Evolutionary conservation across 2,888 invertebrate species (phyloP), one percentile per base, ranked within the genome.

Genomic region (Drosophila vallismaia): DNA sequence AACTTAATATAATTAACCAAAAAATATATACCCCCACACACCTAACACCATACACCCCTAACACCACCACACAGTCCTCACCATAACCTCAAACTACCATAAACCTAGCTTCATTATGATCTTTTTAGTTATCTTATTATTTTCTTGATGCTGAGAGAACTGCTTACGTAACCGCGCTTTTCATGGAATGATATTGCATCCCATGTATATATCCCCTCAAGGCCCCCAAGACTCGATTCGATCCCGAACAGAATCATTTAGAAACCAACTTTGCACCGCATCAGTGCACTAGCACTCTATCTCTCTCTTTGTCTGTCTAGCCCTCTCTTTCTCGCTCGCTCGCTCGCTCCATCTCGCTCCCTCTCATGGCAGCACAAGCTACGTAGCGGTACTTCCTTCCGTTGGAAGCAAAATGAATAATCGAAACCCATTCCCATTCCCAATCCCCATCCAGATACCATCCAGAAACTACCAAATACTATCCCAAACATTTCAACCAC

Each of bases 321-420:
- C 33, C 36, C 36, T 19, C 36, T 8, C 19, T 9, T 26, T 7
- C 44, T 53, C 48, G 38, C 56, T 19, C 36, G 8, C 19, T 9
- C 38, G n/a, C 44, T 53, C 48, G 46, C 56, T 68, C 38, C 38
- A 48, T 44, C n/a, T 67, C 36, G 56, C 45, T 57, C 42, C 24
- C 31, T 66, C 53, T 66, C 59, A 48, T 68, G 58, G 64, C 46
- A 64, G 64, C 64, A 64, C 70, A n/a, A 49, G 14, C 45, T 51
- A 19, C 19, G 67, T 67, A 50, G 66, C 45, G 50, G 55, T 66
- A 67, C 67, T 5, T 3, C 19, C 36, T n/a, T 19, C 3, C 28
- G 28, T 28, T 28, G 28, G 28, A 28, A 6, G 28, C 0, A 8
- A 6, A n/a, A 26, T 36, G 6, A n/a, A 40, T 26, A 28, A 44